A percentile compares a stretch with the other conserved stretches of the same genome.
These are phyloP conservation scores for Tenthredo scrophulariae DNA, from an alignment of 2,888 invertebrate species.

Conservation along the genomic window DNA sequence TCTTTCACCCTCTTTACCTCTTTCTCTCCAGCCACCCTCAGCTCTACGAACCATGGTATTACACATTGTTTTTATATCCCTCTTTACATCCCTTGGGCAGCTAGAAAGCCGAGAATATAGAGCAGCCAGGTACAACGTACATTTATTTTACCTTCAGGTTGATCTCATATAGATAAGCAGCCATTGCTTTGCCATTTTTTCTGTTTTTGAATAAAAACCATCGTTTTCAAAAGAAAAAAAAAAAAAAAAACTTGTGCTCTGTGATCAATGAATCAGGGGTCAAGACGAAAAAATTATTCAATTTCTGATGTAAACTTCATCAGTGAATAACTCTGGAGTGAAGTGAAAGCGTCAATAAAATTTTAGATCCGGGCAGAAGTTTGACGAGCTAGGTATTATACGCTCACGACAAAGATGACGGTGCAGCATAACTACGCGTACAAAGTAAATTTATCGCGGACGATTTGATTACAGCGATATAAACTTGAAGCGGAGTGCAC, in stretches of 20 bases:
- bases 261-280: background rate
- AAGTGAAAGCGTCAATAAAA: slow-evolving; percentile 33
- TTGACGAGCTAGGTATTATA: background rate
- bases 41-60: slow-evolving; percentile 64
- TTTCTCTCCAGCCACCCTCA: slow-evolving; percentile 41
- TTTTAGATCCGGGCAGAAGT: slow-evolving; percentile 22
- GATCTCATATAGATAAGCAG: slow-evolving; percentile 8
- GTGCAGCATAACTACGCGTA: slow-evolving; percentile 73
- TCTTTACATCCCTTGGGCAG: slow-evolving; percentile 62
- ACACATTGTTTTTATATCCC: slow-evolving; percentile 73
- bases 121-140: slow-evolving; percentile 31
- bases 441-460: slow-evolving; percentile 72
- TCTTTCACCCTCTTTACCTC: slow-evolving; percentile 60
- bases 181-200: background rate
- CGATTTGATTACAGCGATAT: slow-evolving; percentile 78
- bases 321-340: background rate
- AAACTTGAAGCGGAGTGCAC: slow-evolving; percentile 74
- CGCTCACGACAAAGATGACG: slow-evolving; percentile 26
- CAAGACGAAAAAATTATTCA: background rate
- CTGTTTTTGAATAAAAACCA: background rate
- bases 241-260: background rate
- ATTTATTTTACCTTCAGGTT: slow-evolving; percentile 16
- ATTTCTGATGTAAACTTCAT: background rate
- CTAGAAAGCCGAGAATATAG: slow-evolving; percentile 37
- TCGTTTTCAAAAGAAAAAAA: background rate